Conservation (phyloP, 2,888 invertebrate genomes). For the Rhyacophila evoluta region DNA sequence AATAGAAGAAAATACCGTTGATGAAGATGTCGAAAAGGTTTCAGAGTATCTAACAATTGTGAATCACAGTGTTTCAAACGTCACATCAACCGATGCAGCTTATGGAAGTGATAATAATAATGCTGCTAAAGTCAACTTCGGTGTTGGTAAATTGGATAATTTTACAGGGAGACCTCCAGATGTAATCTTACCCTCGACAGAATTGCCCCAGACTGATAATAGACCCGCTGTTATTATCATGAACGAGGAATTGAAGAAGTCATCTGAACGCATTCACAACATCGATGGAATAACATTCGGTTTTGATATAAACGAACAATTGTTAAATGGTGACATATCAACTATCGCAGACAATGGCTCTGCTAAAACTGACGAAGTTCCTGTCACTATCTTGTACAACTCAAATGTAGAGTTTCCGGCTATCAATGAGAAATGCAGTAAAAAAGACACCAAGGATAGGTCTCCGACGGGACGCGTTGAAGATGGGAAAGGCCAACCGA, state of each 20-base stretch:
- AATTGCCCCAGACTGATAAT: conserved; percentile 55
- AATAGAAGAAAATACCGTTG: neutral
- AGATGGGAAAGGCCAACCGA: neutral
- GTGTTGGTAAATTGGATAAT: conserved; percentile 44
- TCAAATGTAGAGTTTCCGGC: conserved; percentile 54
- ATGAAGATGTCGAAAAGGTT: conserved; percentile 15
- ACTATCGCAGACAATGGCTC: conserved; percentile 15
- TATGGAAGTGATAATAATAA: conserved; percentile 17
- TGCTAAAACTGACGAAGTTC: neutral
- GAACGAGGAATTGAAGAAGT: conserved; percentile 68
- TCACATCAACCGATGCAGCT: neutral
- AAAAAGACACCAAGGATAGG: conserved; percentile 54
- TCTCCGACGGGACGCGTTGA: neutral
- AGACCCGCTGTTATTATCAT: conserved; percentile 82
- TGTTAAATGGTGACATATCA: conserved; percentile 66
- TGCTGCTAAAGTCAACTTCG: conserved; percentile 30
- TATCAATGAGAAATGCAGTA: conserved; percentile 54
- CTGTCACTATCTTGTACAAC: conserved; percentile 47
- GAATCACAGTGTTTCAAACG: conserved; percentile 36
- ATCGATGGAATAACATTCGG: conserved; percentile 84
- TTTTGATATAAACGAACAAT: conserved; percentile 81
- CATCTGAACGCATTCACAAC: conserved; percentile 64
- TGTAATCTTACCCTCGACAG: conserved; percentile 58
- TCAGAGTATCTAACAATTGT: conserved; percentile 47
- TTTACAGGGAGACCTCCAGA: conserved; percentile 60